phyloP scores from a whole-genome alignment of 2,797 vertebrate genomes.

The Novumbra hubbsi region DNA sequence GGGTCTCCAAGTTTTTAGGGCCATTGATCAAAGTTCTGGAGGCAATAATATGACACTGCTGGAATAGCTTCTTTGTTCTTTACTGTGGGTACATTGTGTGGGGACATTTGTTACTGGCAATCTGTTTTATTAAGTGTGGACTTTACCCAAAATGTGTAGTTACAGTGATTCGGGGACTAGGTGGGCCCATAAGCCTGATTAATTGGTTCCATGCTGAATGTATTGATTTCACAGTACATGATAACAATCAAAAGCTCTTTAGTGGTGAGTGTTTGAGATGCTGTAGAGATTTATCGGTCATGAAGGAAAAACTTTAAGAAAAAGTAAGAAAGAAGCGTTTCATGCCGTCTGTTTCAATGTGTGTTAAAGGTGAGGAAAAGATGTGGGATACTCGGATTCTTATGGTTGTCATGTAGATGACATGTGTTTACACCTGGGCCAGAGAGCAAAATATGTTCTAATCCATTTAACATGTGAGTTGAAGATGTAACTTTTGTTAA shows the following conservation, averaged over 20 bases:
- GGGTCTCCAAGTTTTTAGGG: no score
- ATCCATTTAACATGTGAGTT: no score
- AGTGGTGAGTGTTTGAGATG: conserved; percentile 32
- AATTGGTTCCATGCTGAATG: conserved; percentile 30
- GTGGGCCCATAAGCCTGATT: conserved; percentile 40
- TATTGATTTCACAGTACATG: conserved; percentile 62
- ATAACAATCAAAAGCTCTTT: conserved; percentile 49
- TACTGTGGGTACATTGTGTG: not conserved
- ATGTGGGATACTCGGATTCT: not conserved
- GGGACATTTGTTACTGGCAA: not conserved
- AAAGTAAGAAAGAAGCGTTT: not conserved
- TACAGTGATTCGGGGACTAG: conserved; percentile 24
- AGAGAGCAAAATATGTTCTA: no score
- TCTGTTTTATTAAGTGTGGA: not conserved
- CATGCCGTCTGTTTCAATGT: not conserved
- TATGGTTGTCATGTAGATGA: not conserved
- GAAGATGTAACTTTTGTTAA: no score
- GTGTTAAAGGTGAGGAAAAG: not conserved
- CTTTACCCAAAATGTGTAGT: conserved; percentile 12
- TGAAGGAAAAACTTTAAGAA: no score
- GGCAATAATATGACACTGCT: not conserved
- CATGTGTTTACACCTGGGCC: conserved; percentile 3
- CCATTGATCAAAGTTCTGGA: no score
- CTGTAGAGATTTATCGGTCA: conserved; percentile 28
- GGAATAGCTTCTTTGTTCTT: not conserved